Evolutionary conservation across 2,113 vertebrate species (phyloP).

Genomic region (Tragelaphus scriptus): DNA sequence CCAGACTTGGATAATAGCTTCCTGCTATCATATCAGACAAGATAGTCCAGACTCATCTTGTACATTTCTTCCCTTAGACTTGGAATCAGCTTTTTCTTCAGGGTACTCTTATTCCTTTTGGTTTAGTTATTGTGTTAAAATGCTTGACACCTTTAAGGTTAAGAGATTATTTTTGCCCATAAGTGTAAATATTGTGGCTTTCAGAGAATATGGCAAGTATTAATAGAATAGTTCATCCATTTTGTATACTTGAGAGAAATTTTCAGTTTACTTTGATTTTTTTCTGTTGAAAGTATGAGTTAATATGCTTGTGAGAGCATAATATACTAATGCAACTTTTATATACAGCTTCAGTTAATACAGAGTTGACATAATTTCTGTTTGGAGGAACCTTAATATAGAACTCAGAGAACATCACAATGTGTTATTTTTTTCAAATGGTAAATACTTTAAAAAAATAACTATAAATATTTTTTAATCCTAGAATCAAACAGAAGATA

Average conservation of each 20-base stretch:
- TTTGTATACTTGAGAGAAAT: slow-evolving; percentile 28
- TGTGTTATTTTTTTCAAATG: slow-evolving; percentile 15
- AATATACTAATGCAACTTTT: slow-evolving; percentile 29
- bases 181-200: slow-evolving; percentile 1
- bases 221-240: neutral
- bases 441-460: neutral
- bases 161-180: slow-evolving; percentile 4
- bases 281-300: neutral
- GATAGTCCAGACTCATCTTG: neutral
- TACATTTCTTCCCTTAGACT: neutral
- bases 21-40: neutral
- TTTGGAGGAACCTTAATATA: slow-evolving; percentile 9
- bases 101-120: neutral
- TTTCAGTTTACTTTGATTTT: neutral
- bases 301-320: slow-evolving; percentile 10
- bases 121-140: slow-evolving; percentile 40
- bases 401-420: neutral
- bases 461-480: slow-evolving; percentile 37
- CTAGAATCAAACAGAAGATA: slow-evolving; percentile 97
- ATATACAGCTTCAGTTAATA: slow-evolving; percentile 40
- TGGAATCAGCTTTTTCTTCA: neutral
- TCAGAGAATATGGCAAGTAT: neutral
- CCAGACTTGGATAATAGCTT: neutral
- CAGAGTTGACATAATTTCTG: neutral
- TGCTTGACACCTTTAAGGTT: neutral